Conservation (phyloP, 2,797 vertebrate species). For the Phrynocephalus vlangalii region DNA sequence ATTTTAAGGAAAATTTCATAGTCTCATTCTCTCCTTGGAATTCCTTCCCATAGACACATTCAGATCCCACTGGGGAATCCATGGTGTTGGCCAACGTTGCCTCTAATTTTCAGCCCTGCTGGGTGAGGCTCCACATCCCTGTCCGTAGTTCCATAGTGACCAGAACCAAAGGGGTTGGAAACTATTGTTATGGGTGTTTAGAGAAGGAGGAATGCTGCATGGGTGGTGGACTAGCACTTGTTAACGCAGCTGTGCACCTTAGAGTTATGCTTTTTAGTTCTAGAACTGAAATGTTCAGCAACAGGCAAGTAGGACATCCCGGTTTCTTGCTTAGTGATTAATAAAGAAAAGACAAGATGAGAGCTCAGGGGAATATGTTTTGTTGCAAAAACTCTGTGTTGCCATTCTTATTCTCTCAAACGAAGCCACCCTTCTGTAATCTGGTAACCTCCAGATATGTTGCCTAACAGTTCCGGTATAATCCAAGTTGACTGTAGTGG, state of each 20-base stretch:
- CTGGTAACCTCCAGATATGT: not conserved
- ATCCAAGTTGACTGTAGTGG: not conserved
- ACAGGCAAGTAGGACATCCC: not conserved
- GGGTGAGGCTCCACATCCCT: too few relatives aligned
- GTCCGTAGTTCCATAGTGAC: too few relatives aligned
- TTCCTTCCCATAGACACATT: too few relatives aligned
- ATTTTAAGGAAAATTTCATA: too few relatives aligned
- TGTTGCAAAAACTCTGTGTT: not conserved
- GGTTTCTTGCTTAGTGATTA: not conserved
- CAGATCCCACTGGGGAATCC: too few relatives aligned
- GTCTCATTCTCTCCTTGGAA: too few relatives aligned
- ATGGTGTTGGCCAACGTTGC: not conserved
- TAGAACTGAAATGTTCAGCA: not conserved
- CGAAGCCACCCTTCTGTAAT: not conserved
- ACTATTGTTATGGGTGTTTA: too few relatives aligned
- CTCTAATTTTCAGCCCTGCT: too few relatives aligned
- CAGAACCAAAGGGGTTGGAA: too few relatives aligned
- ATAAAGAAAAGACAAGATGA: not conserved
- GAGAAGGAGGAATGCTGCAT: too few relatives aligned
- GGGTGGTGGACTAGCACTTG: too few relatives aligned
- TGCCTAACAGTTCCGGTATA: not conserved
- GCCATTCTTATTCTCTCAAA: not conserved
- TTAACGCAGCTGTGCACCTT: too few relatives aligned
- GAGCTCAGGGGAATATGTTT: not conserved
- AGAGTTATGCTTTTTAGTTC: not conserved